A percentile compares a stretch with the other conserved stretches of the same genome.
Evolutionary conservation across 1,140 invertebrate species (phyloP).

Genomic region (Chelonus insularis): DNA sequence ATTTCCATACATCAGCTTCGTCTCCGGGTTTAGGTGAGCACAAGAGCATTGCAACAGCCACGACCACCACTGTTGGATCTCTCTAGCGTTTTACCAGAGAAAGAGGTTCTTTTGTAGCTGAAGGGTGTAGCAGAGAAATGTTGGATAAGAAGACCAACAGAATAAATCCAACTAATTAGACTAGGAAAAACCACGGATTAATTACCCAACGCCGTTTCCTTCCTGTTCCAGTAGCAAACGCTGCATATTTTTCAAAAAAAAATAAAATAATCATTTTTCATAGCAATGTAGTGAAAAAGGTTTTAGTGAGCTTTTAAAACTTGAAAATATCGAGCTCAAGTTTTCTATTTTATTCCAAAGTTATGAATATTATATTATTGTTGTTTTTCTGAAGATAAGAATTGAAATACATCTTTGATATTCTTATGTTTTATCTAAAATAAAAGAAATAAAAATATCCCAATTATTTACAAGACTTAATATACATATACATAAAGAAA

Average conservation of each 20-base stretch:
- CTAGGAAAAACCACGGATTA: constrained; percentile 58
- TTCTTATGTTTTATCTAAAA: too few relatives aligned
- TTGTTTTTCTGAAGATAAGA: too few relatives aligned
- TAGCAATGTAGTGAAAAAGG: too few relatives aligned
- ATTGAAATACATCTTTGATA: too few relatives aligned
- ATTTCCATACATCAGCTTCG: constrained; percentile 58
- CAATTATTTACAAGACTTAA: too few relatives aligned
- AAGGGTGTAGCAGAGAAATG: constrained; percentile 19
- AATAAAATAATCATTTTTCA: constrained; percentile 19
- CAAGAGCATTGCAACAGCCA: constrained; percentile 27
- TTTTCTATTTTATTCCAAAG: too few relatives aligned
- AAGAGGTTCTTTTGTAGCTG: constrained; percentile 24
- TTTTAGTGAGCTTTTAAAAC: too few relatives aligned
- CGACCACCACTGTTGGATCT: constrained; percentile 15
- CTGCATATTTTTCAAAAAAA: constrained; percentile 32
- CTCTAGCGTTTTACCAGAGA: constrained; percentile 19
- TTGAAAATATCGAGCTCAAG: too few relatives aligned
- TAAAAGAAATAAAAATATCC: too few relatives aligned
- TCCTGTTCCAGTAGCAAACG: constrained; percentile 22
- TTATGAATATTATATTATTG: too few relatives aligned
- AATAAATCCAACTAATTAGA: constrained; percentile 62
- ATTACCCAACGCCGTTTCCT: constrained; percentile 52
- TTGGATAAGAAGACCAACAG: constrained; percentile 53
- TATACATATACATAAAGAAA: background rate
- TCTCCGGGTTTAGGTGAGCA: constrained; percentile 34